Conservation (phyloP, 2,113 vertebrate species). For the Psophia crepitans region DNA sequence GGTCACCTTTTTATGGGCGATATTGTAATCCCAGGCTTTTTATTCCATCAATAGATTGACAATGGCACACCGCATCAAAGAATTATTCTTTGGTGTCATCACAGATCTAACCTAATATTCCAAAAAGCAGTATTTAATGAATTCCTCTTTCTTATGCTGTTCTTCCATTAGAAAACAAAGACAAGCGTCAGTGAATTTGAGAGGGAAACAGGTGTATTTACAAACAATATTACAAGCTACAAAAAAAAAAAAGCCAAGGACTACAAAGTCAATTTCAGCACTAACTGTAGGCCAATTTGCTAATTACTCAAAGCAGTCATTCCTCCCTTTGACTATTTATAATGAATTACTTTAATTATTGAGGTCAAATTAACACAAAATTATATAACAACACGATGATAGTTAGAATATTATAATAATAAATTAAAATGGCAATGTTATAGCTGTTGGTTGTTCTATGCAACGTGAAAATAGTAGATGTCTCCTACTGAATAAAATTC, state of each 20-base stretch:
- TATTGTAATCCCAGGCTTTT: not conserved
- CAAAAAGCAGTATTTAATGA: not conserved
- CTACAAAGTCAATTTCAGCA: not conserved
- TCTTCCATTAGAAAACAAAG: not conserved
- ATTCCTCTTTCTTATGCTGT: not conserved
- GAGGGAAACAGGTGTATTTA: not conserved
- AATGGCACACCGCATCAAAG: not conserved
- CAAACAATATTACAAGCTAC: not conserved
- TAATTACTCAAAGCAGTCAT: not conserved
- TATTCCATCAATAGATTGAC: not conserved
- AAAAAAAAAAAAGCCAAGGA: not conserved
- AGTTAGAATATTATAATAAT: not conserved
- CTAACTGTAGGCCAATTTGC: not conserved
- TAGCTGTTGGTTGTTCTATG: not conserved
- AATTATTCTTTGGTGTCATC: not conserved
- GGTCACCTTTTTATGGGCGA: not conserved
- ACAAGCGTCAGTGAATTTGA: not conserved
- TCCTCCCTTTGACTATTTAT: not conserved
- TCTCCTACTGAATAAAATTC: not conserved
- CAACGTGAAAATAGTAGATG: fast-evolving
- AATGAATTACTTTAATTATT: not conserved
- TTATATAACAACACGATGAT: not conserved
- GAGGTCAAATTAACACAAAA: not conserved
- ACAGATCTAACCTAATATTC: not conserved
- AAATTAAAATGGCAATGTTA: not conserved